Base-by-base conservation (phyloP, 2,113 vertebrate genomes). In the Anoplopoma fimbria region DNA sequence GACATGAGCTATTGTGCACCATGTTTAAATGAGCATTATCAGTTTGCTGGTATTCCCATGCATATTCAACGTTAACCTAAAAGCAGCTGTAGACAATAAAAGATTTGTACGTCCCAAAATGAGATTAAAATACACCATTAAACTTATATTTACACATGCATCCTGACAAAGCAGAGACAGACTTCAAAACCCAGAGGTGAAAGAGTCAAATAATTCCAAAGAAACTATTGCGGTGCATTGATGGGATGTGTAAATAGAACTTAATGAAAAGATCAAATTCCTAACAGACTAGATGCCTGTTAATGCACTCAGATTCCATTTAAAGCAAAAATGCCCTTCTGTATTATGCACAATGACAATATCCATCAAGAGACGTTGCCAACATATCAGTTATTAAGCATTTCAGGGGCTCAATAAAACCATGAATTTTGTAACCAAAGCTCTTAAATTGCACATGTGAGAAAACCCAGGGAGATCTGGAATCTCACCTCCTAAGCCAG, bases 331-430 rank as follows among this genome's bases (percentile, higher is more conserved):
- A 8, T 12, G 23, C 1, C 13, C 6, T 65, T 38, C 47, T 27
- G 17, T 42, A 23, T 63, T 6, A 10, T 64, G 19, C 25, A 55
- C 34, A 27, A 6, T 34, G 3, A 36, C 34, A 33, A 38, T 38
- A 42, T 71, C 25, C 25, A 42, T 10, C 23, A 42, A 2, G 57
- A 42, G 6, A 75, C 3, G 0, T 19, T 71, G 40, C 9, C 42
- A 68, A 14, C 2, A 6, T 21, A 42, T 34, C 10, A 29, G 13
- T 40, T 47, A 36, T 62, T 84, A 45, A 45, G 57, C 31, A 75
- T 49, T 83, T 25, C 34, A 58, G 36, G 14, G 40, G 19, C 49
- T 69, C 53, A 29, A 73, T 42, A 58, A 65, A 77, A 36, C 15
- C 12, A 19, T 64, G 68, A 67, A 73, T 45, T 60, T 55, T 69